Base-by-base conservation (phyloP, 2,113 vertebrate species). In the Platysternon megacephalum region DNA sequence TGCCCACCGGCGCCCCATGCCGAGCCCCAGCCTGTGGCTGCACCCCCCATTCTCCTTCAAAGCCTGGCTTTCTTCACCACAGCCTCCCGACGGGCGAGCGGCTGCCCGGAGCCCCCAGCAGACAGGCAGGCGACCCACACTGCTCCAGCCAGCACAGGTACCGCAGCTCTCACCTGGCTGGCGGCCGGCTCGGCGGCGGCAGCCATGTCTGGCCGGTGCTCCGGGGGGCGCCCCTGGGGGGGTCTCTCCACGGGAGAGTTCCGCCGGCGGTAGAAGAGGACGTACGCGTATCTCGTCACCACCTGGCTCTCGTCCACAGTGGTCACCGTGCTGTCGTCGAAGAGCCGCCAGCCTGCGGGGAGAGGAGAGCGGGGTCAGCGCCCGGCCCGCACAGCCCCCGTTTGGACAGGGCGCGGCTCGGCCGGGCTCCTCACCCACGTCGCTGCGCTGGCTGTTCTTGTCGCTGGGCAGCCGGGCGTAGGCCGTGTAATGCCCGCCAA, bases 261-360 rank as follows among this genome's bases (percentile, higher is more conserved):
- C 84, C 99, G 98, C 39, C 99, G 99, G 6, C 99, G 99, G 96
- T 99, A 99, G 98, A 99, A 99, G 86, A 99, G 98, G 35, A 99
- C 99, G 2, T 99, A 99, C 0, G 99, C 99, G 0, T 99, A 99
- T 94, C 99, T 99, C 0, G 99, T 99, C 97, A 99, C 99, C 58
- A 99, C 99, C 95, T 99, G 99, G 97, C 99, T 99, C 98, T 99
- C 99, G 9, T 99, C 99, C 97, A 99, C 99, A 0, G 99, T 99
- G 1, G 99, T 99, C 92, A 99, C 99, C 0, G 99, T 99, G 98
- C 99, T 99, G 98, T 99, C 99, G 0, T 99, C 99, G 8, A 99
- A 99, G 85, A 99, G 98, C 96, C 99, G 99, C 99, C 99, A 99
- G 95, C 99, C 99, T 99, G 29, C 46, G 53, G 49, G 87, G 39